Evolutionary conservation across 2,888 invertebrate species (phyloP).

Genomic region (Allacma fusca): DNA sequence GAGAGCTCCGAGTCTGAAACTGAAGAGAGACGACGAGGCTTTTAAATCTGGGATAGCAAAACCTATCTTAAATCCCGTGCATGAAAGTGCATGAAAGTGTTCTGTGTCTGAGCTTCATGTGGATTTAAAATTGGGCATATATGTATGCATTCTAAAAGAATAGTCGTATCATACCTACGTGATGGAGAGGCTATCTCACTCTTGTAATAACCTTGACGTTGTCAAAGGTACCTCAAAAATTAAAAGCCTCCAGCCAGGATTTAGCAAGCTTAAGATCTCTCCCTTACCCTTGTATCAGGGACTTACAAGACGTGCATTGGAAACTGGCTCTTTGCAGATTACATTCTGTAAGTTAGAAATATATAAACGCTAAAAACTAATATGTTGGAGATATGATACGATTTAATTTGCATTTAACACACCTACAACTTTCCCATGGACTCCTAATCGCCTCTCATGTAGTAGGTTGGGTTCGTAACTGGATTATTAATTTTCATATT

Average conservation of each 20-base stretch:
- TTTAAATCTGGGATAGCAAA: conserved; percentile 7
- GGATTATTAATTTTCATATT: conserved; percentile 31
- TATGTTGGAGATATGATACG: background rate
- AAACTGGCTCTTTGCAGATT: too few relatives aligned
- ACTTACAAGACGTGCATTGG: too few relatives aligned
- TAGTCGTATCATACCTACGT: background rate
- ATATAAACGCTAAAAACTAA: background rate
- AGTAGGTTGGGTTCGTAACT: background rate
- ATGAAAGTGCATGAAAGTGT: background rate
- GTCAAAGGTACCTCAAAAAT: conserved; percentile 12
- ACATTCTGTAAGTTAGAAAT: too few relatives aligned
- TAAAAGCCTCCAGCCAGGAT: background rate
- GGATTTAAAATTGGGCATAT: background rate
- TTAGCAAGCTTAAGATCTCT: background rate
- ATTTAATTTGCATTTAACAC: conserved; percentile 20
- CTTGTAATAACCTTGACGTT: background rate
- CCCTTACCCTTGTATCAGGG: too few relatives aligned
- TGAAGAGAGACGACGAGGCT: background rate
- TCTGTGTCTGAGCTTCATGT: background rate
- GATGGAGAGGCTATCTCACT: background rate
- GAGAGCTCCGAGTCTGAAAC: background rate
- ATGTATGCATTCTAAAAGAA: background rate
- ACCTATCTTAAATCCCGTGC: background rate
- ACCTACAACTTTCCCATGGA: background rate
- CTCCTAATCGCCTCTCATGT: background rate